A percentile compares a stretch with the other conserved stretches of the same genome.
Conservation (phyloP, 2,797 vertebrate species). For the Alauda arvensis region DNA sequence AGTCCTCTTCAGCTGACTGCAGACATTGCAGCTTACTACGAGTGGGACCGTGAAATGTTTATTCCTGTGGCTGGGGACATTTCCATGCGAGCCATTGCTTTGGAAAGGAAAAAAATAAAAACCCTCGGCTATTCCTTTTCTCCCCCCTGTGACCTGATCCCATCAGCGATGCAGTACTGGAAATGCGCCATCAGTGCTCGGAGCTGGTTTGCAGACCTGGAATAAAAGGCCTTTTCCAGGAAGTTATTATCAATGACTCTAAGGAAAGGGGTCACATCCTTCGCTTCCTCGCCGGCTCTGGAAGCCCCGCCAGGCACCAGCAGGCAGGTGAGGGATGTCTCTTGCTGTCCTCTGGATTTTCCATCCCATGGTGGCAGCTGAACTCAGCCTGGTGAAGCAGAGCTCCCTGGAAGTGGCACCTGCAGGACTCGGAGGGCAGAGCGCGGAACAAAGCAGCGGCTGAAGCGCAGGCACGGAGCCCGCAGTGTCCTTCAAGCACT, state of each 20-base stretch:
- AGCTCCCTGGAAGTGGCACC: background rate
- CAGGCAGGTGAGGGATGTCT: conserved; percentile 14
- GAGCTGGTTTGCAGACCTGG: conserved; percentile 43
- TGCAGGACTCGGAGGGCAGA: background rate
- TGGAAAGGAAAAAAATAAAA: conserved; percentile 22
- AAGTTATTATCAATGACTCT: conserved; percentile 69
- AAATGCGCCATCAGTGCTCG: conserved; percentile 48
- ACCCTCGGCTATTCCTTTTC: background rate
- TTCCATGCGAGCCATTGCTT: conserved; percentile 17
- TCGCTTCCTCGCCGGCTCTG: background rate
- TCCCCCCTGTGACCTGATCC: conserved; percentile 33
- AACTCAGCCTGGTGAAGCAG: background rate
- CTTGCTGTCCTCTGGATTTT: background rate
- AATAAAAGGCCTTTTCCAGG: conserved; percentile 63
- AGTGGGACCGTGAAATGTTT: background rate
- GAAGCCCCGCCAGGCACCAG: background rate
- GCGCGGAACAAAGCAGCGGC: background rate
- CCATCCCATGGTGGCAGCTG: fast-evolving
- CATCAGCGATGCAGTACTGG: conserved; percentile 28
- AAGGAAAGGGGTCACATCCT: conserved; percentile 65
- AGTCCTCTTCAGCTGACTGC: conserved; percentile 4
- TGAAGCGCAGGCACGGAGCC: background rate
- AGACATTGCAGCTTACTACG: background rate
- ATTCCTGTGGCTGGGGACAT: background rate
- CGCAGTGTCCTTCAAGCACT: conserved; percentile 41